Evolutionary conservation across 2,113 vertebrate genomes (phyloP).

Genomic region (Alectura lathami): DNA sequence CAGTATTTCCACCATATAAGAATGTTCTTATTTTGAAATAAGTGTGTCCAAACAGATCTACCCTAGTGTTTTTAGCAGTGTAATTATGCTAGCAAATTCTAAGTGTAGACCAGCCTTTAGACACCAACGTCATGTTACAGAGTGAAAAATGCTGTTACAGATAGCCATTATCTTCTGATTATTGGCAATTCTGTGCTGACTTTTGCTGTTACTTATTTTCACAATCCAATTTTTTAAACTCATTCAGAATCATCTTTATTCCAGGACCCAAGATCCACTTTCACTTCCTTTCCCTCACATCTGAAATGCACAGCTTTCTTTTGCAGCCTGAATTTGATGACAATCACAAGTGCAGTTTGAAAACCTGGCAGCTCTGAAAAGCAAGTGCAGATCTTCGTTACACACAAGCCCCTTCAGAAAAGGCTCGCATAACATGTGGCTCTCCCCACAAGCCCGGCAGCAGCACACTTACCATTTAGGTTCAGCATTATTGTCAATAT

Average conservation of each 20-base stretch:
- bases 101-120: not conserved
- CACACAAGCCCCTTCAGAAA: not conserved
- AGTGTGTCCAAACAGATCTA: not conserved
- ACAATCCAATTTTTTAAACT: not conserved
- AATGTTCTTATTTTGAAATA: slow-evolving; percentile 26
- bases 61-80: not conserved
- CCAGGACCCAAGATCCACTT: not conserved
- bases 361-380: slow-evolving; percentile 1
- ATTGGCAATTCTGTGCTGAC: not conserved
- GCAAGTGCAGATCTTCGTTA: not conserved
- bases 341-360: not conserved
- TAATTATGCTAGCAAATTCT: slow-evolving; percentile 19
- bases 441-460: not conserved
- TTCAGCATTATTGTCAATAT: not conserved
- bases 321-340: not conserved
- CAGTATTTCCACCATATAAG: not conserved
- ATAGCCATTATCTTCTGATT: not conserved
- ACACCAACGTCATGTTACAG: not conserved
- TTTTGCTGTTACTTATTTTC: not conserved
- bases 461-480: not conserved
- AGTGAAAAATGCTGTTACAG: not conserved
- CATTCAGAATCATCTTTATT: not conserved
- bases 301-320: not conserved
- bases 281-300: not conserved
- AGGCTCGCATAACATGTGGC: not conserved